phyloP scores from a whole-genome alignment of 2,113 vertebrate genomes.

The Polypterus bichir region DNA sequence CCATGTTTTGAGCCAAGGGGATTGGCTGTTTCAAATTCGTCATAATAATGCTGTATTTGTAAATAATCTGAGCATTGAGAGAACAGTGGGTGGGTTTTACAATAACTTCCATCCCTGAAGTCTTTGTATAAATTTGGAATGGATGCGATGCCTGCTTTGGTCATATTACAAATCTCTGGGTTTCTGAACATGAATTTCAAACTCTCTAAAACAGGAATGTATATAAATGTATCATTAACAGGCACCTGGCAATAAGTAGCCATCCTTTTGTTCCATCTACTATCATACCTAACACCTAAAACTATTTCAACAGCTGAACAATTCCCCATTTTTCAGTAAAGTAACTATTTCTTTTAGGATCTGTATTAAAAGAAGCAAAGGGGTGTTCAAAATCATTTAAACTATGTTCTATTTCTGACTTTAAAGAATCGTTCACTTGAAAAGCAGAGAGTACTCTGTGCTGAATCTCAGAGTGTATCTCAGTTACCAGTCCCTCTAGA shows the following conservation, averaged over 20 bases:
- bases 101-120: no score
- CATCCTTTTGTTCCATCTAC: not conserved
- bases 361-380: slow-evolving; percentile 3
- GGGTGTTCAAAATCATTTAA: slow-evolving; percentile 7
- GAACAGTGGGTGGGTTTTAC: no score
- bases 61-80: no score
- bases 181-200: slow-evolving; percentile 10
- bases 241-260: slow-evolving; percentile 4
- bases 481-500: slow-evolving; percentile 8
- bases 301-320: slow-evolving; percentile 8
- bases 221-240: slow-evolving; percentile 5
- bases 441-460: no score
- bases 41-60: no score
- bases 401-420: not conserved
- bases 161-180: not conserved
- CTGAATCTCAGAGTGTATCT: slow-evolving; percentile 6
- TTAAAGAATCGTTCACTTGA: no score
- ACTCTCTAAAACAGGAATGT: slow-evolving; percentile 7
- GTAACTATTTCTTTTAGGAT: slow-evolving; percentile 7
- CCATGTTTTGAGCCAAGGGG: no score
- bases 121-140: no score
- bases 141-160: no score
- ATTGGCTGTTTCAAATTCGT: no score
- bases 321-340: slow-evolving; percentile 11
- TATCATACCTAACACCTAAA: slow-evolving; percentile 11